A percentile compares a stretch with the other conserved stretches of the same genome.
phyloP scores from a whole-genome alignment of 1,140 invertebrate species.

The Drosophila neocordata region DNA sequence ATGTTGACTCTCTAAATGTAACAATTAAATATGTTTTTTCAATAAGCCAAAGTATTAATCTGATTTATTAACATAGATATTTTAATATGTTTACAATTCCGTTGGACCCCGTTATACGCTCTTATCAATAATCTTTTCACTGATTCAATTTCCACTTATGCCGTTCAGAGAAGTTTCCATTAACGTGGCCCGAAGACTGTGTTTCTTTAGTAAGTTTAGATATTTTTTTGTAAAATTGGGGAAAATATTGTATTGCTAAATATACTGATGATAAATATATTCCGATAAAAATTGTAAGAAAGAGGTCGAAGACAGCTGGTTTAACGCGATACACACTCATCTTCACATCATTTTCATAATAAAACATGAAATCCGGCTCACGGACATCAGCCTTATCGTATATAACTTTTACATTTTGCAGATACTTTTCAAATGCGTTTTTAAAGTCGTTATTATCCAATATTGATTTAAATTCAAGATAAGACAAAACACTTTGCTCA shows the following conservation, averaged over 20 bases:
- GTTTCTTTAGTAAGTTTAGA: constrained; percentile 77
- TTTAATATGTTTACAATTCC: background rate
- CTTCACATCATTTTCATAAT: constrained; percentile 90
- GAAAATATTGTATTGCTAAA: constrained; percentile 90
- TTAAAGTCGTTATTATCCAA: constrained; percentile 83
- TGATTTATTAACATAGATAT: background rate
- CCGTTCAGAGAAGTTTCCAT: background rate
- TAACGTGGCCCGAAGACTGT: background rate
- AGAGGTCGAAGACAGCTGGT: constrained; percentile 98
- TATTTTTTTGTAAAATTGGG: constrained; percentile 84
- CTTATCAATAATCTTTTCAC: background rate
- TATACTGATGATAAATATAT: constrained; percentile 93
- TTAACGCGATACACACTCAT: constrained; percentile 97
- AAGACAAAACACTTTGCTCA: constrained; percentile 68
- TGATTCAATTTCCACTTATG: background rate
- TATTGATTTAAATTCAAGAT: constrained; percentile 68
- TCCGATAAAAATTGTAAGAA: constrained; percentile 93
- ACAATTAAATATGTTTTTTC: no score
- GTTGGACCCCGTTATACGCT: background rate
- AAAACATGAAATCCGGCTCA: constrained; percentile 97
- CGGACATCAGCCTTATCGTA: constrained; percentile 90
- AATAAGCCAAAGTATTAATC: no score
- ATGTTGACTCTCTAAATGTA: no score
- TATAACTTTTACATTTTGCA: constrained; percentile 89
- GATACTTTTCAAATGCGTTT: constrained; percentile 89